These are phyloP conservation scores for Diorhabda carinulata DNA, from an alignment of 1,140 invertebrate genomes.

Conservation along the genomic window DNA sequence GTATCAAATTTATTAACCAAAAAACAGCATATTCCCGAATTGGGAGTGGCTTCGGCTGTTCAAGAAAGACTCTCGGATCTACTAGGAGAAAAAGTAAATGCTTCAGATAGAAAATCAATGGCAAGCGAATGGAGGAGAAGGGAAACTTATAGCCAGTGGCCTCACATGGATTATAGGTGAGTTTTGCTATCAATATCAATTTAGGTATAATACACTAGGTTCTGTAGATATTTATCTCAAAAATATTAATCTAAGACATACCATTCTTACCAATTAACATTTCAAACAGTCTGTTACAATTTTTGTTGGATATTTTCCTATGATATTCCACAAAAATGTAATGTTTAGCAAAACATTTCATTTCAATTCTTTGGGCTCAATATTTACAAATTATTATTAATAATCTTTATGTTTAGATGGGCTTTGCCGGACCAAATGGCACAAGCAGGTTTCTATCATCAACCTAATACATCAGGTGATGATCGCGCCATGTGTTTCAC, in stretches of 20 bases:
- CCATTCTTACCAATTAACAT: too few relatives aligned
- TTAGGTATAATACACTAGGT: not conserved
- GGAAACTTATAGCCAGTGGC: slow-evolving; percentile 89
- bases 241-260: not conserved
- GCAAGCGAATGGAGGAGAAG: slow-evolving; percentile 85
- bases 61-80: slow-evolving; percentile 80
- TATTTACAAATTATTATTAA: too few relatives aligned
- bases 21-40: slow-evolving; percentile 75
- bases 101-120: slow-evolving; percentile 71
- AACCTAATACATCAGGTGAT: slow-evolving; percentile 82
- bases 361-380: too few relatives aligned
- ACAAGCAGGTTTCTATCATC: slow-evolving; percentile 92
- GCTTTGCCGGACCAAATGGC: slow-evolving; percentile 92
- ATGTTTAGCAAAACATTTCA: too few relatives aligned
- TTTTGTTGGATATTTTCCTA: too few relatives aligned
- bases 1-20: slow-evolving; percentile 78
- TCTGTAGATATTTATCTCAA: not conserved
- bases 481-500: slow-evolving; percentile 94
- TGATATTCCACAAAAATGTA: too few relatives aligned
- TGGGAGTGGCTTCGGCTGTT: slow-evolving; percentile 84
- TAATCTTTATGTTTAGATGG: slow-evolving; percentile 61
- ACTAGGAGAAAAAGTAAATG: slow-evolving; percentile 55
- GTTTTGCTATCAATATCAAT: slow-evolving; percentile 22
- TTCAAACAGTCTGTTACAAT: too few relatives aligned
- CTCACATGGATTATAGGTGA: slow-evolving; percentile 95